Conservation (phyloP, 2,113 vertebrate species). For the Cranoglanis bouderius region DNA sequence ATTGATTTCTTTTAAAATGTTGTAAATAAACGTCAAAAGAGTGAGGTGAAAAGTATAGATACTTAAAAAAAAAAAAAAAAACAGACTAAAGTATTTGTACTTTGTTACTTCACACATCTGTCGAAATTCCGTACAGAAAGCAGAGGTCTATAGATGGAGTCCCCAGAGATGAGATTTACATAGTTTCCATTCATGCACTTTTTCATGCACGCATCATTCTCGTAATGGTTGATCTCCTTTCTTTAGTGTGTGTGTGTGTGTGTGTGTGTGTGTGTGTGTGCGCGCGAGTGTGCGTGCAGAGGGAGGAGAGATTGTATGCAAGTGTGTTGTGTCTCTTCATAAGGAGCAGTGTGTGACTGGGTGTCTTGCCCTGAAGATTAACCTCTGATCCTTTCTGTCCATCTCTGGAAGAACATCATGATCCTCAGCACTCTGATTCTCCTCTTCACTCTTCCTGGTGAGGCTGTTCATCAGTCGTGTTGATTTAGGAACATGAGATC, state of each 20-base stretch:
- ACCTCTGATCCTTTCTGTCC: not conserved
- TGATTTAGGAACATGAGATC: not conserved
- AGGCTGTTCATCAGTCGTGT: not conserved
- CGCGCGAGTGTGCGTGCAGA: not conserved
- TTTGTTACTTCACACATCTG: not conserved
- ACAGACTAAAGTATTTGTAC: not conserved
- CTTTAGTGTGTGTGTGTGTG: not conserved
- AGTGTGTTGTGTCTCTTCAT: not conserved
- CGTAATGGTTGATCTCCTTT: not conserved
- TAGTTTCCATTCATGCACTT: not conserved
- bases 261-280: not conserved
- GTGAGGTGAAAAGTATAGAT: not conserved
- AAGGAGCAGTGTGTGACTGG: not conserved
- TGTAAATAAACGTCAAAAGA: not conserved
- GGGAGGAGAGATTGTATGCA: not conserved
- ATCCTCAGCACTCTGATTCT: not conserved
- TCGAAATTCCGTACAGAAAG: not conserved
- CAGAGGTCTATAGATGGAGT: not conserved
- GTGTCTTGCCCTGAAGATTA: not conserved
- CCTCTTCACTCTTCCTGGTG: constrained; percentile 21
- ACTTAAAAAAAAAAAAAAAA: not conserved
- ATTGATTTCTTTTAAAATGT: not conserved
- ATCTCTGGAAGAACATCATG: not conserved
- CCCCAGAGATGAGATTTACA: constrained; percentile 7
- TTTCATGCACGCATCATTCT: not conserved